Evolutionary conservation across 2,797 vertebrate genomes (phyloP).

Genomic region (Gambelia wislizenii): DNA sequence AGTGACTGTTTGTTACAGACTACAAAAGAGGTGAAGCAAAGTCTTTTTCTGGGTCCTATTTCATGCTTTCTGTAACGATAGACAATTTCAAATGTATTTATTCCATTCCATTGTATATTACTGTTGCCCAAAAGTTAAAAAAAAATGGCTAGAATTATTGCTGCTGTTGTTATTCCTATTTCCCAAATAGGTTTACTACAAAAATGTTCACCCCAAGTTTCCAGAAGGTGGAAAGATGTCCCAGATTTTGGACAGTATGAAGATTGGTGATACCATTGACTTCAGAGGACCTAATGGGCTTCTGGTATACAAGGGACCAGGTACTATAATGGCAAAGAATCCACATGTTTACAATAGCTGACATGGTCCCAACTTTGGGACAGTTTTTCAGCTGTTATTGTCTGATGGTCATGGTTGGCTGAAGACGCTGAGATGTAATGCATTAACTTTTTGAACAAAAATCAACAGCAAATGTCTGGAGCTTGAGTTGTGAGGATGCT

Average conservation of each 20-base stretch:
- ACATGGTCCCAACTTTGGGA: not conserved
- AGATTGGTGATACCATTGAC: slow-evolving; percentile 86
- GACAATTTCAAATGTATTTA: not conserved
- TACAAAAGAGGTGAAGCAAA: not conserved
- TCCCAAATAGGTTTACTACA: slow-evolving; percentile 86
- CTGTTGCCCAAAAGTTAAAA: not conserved
- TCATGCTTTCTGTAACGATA: not conserved
- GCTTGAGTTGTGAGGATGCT: not conserved
- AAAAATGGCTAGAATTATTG: not conserved
- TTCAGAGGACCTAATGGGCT: slow-evolving; percentile 91
- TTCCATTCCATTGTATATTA: accelerated
- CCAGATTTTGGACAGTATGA: slow-evolving; percentile 88
- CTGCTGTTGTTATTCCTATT: slow-evolving; percentile 4
- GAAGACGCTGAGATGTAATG: not conserved
- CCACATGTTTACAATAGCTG: not conserved
- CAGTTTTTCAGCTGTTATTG: not conserved
- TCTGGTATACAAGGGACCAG: slow-evolving; percentile 85
- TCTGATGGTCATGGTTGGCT: not conserved
- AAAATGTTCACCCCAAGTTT: slow-evolving; percentile 86
- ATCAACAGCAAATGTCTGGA: not conserved
- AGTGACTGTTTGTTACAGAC: slow-evolving; percentile 11
- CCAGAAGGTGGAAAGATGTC: slow-evolving; percentile 94
- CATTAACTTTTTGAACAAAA: not conserved
- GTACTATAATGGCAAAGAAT: slow-evolving; percentile 67
- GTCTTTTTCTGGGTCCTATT: not conserved